Conservation (phyloP, 2,113 vertebrate species). For the Monopterus albus region DNA sequence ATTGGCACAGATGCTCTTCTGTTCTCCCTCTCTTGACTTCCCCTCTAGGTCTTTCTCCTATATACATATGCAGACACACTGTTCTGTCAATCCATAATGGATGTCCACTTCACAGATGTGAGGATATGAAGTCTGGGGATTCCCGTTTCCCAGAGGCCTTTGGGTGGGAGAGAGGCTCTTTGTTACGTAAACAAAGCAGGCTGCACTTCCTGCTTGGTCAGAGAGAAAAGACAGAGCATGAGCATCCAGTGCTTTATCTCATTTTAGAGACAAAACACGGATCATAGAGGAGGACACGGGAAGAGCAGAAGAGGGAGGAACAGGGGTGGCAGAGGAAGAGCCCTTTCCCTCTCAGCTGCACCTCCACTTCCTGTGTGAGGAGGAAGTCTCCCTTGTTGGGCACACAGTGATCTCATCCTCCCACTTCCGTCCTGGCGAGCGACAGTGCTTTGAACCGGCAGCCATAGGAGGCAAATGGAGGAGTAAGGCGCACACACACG, state of each 20-base stretch:
- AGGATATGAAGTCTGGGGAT: constrained; percentile 76
- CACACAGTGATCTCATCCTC: constrained; percentile 72
- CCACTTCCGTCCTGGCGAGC: constrained; percentile 60
- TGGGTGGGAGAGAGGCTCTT: constrained; percentile 65
- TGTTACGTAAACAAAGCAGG: constrained; percentile 74
- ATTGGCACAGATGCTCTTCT: constrained; percentile 64
- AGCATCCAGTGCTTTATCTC: constrained; percentile 54
- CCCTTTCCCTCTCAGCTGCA: constrained; percentile 79
- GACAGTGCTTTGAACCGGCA: constrained; percentile 68
- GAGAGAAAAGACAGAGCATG: constrained; percentile 29
- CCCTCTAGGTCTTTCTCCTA: constrained; percentile 34
- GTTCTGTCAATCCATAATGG: constrained; percentile 68
- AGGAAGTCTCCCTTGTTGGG: constrained; percentile 79
- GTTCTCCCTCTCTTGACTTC: constrained; percentile 36
- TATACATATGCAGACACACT: constrained; percentile 60
- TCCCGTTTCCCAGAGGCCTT: constrained; percentile 77
- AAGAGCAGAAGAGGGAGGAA: constrained; percentile 40
- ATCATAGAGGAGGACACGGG: constrained; percentile 67
- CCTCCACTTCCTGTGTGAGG: constrained; percentile 73
- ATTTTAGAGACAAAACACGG: constrained; percentile 75
- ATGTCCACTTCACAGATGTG: constrained; percentile 70
- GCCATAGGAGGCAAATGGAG: constrained; percentile 41
- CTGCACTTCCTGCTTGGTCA: constrained; percentile 65
- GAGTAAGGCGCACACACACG: constrained; percentile 18
- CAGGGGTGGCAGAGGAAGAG: constrained; percentile 68